Evolutionary conservation across 2,888 invertebrate species (phyloP), one percentile per base, ranked within the genome.

Genomic region (Tridacna gigas): DNA sequence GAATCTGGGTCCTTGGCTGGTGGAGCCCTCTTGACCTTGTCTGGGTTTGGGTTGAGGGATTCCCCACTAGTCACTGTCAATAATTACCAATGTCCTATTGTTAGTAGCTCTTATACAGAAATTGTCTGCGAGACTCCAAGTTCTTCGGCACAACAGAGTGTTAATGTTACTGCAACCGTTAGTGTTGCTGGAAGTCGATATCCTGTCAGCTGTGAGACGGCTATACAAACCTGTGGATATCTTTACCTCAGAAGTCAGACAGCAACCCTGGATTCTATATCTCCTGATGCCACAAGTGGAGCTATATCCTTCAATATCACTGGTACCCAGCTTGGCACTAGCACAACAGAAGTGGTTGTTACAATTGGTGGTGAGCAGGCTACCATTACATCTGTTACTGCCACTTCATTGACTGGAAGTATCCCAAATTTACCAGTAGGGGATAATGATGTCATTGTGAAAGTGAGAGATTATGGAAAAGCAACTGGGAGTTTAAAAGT

Each of bases 361-460:
- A 81, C 22, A 0, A 80, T 94, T 20, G 93, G 92, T 20, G 91
- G 90, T 3, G 90, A 88, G 12, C 15, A 69, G 11, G 93, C 93
- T 28, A 74, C 80, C 0, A 84, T 91, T 0, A 74, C 86, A 1
- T 69, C 80, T 18, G 86, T 86, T 3, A 80, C 84, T 7, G 86
- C 84, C 13, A 90, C 89, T 0, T 20, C 77, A 47, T 60, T 94
- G 9, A 69, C 67, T 37, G 93, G 92, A 51, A 85, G 76, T 0
- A 75, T 91, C 5, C 90, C 86, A 18, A 88, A 90, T 45, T 79
- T 90, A 0, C 88, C 91, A 15, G 90, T 86, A 4, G 91, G 91
- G 13, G 47, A 77, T 15, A 89, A 91, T 67, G 63, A 75, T 11
- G 86, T 92, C 0, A 67, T 78, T 22, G 88, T 92, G 2, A 82